These are phyloP conservation scores for Nasua narica DNA, from an alignment of 2,797 vertebrate species.

Conservation along the genomic window DNA sequence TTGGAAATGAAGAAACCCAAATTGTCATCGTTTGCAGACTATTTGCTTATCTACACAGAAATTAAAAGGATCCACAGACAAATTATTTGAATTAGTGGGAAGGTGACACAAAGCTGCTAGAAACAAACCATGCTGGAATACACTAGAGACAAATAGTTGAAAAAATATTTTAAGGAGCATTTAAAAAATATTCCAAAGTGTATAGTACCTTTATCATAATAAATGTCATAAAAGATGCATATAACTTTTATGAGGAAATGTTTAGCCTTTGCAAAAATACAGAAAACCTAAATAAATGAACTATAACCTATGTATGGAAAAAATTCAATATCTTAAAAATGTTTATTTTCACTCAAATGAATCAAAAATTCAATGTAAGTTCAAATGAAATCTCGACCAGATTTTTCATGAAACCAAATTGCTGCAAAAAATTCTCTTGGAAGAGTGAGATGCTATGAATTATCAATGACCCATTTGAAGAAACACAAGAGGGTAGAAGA, in stretches of 20 bases:
- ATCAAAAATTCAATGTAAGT: background rate
- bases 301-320: background rate
- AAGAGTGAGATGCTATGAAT: background rate
- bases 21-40: background rate
- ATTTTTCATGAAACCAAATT: background rate
- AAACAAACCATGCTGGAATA: background rate
- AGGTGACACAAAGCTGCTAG: background rate
- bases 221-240: background rate
- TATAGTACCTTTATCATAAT: background rate
- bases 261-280: background rate
- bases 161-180: background rate
- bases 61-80: background rate
- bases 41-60: background rate
- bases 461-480: background rate
- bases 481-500: background rate
- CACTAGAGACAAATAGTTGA: background rate
- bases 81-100: background rate
- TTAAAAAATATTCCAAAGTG: background rate
- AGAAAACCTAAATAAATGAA: slow-evolving; percentile 4
- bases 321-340: background rate
- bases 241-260: background rate
- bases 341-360: background rate
- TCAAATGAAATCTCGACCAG: background rate
- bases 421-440: background rate
- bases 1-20: background rate